These are phyloP conservation scores for Azemiops feae DNA, from an alignment of 2,113 vertebrate species.

Conservation along the genomic window DNA sequence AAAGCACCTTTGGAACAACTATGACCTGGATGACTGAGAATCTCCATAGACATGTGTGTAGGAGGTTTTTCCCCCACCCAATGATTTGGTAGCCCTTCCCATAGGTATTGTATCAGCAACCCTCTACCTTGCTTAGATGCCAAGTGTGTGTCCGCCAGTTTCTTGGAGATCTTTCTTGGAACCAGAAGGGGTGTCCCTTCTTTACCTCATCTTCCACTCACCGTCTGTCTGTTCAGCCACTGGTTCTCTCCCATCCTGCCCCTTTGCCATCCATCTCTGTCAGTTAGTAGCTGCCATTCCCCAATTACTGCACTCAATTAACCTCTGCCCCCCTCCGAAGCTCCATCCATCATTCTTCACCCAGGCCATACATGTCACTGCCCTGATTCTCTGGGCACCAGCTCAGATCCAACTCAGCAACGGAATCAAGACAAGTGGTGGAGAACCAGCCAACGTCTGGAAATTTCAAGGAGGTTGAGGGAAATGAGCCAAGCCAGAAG, in stretches of 20 bases:
- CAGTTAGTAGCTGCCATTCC: constrained; percentile 17
- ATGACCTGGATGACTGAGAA: neutral
- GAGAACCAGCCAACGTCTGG: neutral
- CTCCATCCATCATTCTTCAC: constrained; percentile 19
- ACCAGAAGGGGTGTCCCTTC: neutral
- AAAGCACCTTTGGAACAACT: neutral
- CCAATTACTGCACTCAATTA: constrained; percentile 28
- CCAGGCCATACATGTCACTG: neutral
- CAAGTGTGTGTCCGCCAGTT: neutral
- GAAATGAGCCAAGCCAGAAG: neutral
- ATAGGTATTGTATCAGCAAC: neutral
- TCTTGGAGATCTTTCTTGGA: neutral
- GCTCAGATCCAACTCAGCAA: neutral
- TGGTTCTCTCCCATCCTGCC: neutral
- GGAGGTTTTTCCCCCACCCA: too few species aligned
- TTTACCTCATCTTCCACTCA: neutral
- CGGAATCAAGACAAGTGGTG: neutral
- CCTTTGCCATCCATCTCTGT: constrained; percentile 5
- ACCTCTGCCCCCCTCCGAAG: neutral
- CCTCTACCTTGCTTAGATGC: neutral
- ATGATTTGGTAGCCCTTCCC: neutral
- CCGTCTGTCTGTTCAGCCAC: neutral
- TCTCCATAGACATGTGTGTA: neutral
- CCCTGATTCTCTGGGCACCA: neutral
- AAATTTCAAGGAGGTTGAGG: neutral